A percentile compares a stretch with the other conserved stretches of the same genome.
These are phyloP conservation scores for Gymnarchus niloticus DNA, from an alignment of 2,113 vertebrate species.

Conservation along the genomic window DNA sequence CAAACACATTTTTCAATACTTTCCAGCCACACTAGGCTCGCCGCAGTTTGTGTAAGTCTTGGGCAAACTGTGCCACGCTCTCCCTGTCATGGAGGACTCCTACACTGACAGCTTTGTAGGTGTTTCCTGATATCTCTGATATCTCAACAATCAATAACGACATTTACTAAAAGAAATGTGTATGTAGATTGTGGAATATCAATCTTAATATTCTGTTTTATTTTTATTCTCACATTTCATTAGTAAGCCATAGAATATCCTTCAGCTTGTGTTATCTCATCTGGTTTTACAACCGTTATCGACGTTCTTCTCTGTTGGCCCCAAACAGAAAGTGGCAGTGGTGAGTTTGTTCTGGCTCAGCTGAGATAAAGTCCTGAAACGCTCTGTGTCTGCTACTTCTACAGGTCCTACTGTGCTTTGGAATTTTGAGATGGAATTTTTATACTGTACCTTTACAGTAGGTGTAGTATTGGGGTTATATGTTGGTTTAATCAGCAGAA, in stretches of 20 bases:
- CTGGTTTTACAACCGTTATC: background rate
- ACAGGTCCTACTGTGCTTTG: too few relatives aligned
- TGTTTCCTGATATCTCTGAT: background rate
- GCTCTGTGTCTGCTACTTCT: too few relatives aligned
- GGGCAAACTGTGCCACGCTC: background rate
- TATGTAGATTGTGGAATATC: background rate
- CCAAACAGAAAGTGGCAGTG: too few relatives aligned
- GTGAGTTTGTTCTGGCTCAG: too few relatives aligned
- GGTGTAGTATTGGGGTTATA: too few relatives aligned
- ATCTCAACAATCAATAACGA: background rate
- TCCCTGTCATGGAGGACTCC: background rate
- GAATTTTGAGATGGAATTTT: too few relatives aligned
- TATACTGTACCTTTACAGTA: too few relatives aligned
- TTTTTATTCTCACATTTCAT: background rate
- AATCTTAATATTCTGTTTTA: background rate
- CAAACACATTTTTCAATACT: background rate
- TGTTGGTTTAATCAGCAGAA: background rate
- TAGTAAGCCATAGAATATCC: background rate
- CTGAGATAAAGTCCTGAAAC: too few relatives aligned
- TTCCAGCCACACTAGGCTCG: background rate
- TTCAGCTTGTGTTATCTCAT: background rate
- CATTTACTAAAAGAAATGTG: background rate
- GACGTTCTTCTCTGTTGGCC: too few relatives aligned
- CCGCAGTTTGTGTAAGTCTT: background rate
- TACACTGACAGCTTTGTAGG: background rate